Evolutionary conservation across 2,113 vertebrate species (phyloP).

Genomic region (Mandrillus leucophaeus): DNA sequence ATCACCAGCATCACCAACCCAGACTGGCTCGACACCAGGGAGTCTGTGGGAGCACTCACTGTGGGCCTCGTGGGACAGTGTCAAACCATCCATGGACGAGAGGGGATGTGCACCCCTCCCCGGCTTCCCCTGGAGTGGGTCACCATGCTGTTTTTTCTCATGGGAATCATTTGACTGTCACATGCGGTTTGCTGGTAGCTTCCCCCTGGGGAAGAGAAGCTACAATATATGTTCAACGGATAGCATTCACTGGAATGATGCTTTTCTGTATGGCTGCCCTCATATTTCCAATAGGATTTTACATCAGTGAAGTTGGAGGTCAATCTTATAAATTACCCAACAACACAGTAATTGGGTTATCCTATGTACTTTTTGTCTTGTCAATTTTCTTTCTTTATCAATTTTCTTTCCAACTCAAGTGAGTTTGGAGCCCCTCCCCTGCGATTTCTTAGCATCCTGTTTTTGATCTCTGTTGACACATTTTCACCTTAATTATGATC

Average conservation of each 20-base stretch:
- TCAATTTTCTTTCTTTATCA: slow-evolving; percentile 95
- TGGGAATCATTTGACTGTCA: slow-evolving; percentile 99
- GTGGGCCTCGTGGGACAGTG: slow-evolving; percentile 96
- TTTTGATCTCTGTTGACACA: too few relatives aligned
- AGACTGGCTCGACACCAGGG: too few relatives aligned
- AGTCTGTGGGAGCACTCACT: slow-evolving; percentile 88
- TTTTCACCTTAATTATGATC: too few relatives aligned
- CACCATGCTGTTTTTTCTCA: slow-evolving; percentile 98
- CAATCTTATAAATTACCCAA: slow-evolving; percentile 99
- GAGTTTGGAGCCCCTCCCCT: too few relatives aligned
- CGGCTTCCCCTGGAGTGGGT: slow-evolving; percentile 98
- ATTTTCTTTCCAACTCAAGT: too few relatives aligned
- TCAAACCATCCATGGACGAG: slow-evolving; percentile 98
- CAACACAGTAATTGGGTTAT: slow-evolving; percentile 98
- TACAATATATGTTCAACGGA: slow-evolving; percentile 97
- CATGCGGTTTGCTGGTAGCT: slow-evolving; percentile 96
- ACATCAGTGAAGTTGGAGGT: slow-evolving; percentile 98
- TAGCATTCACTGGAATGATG: slow-evolving; percentile 98
- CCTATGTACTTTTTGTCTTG: slow-evolving; percentile 98
- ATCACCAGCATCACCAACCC: too few relatives aligned
- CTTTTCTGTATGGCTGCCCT: slow-evolving; percentile 99
- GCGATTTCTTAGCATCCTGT: too few relatives aligned
- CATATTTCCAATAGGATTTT: slow-evolving; percentile 99
- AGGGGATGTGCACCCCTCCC: slow-evolving; percentile 97
- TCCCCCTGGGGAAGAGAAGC: slow-evolving; percentile 98